phyloP scores from a whole-genome alignment of 2,113 vertebrate genomes.

The Colossoma macropomum region DNA sequence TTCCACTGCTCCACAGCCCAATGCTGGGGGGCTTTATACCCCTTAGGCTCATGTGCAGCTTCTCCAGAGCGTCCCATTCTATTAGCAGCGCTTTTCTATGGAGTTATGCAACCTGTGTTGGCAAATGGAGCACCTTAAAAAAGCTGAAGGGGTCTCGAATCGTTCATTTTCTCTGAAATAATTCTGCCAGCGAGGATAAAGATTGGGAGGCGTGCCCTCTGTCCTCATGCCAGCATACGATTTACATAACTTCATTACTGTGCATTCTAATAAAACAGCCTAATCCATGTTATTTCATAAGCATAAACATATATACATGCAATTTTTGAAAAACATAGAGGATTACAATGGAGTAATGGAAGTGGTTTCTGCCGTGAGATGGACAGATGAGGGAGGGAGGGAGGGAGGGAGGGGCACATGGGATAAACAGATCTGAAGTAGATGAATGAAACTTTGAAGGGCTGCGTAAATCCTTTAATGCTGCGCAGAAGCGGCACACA shows the following conservation, averaged over 20 bases:
- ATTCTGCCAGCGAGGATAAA: background rate
- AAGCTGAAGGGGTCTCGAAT: too few relatives aligned
- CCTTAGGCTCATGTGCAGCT: background rate
- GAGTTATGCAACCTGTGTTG: too few relatives aligned
- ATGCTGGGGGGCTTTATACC: background rate
- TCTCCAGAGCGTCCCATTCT: too few relatives aligned
- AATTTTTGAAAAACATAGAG: background rate
- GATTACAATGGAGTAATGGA: background rate
- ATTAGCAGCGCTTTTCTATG: too few relatives aligned
- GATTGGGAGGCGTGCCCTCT: background rate
- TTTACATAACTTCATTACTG: background rate
- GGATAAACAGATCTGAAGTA: background rate
- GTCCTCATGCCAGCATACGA: background rate
- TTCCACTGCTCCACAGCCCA: background rate
- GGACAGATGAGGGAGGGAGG: background rate
- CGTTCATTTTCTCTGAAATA: background rate
- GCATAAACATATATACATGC: background rate
- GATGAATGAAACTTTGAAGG: slow-evolving; percentile 21
- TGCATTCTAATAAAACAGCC: background rate
- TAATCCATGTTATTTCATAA: background rate
- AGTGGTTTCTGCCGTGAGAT: background rate
- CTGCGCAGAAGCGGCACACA: background rate
- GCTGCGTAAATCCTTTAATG: background rate
- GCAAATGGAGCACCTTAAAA: too few relatives aligned
- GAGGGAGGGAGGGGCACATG: background rate